These are phyloP conservation scores for Nyctalus aviator DNA, from an alignment of 2,797 vertebrate species.

Conservation along the genomic window DNA sequence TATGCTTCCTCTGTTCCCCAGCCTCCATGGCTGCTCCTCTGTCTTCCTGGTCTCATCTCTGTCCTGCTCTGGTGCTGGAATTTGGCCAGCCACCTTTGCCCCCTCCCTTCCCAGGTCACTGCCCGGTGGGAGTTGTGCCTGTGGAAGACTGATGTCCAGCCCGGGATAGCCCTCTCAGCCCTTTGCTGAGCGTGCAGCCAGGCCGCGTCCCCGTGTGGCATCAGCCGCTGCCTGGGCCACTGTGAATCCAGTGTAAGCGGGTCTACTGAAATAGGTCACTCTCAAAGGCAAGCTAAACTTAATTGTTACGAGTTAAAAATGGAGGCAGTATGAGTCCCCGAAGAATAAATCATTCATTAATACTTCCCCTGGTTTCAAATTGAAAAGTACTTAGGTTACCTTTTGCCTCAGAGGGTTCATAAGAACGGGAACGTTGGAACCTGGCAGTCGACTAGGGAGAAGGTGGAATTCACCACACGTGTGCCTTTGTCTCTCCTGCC, in stretches of 20 bases:
- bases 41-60: not conserved
- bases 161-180: fast-evolving
- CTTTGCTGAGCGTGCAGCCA: fast-evolving
- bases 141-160: fast-evolving
- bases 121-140: fast-evolving
- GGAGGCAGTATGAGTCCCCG: not conserved
- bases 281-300: not conserved
- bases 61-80: not conserved
- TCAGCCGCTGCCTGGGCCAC: fast-evolving
- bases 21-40: not conserved
- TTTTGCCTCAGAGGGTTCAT: not conserved
- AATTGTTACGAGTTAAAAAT: not conserved
- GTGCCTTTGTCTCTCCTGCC: not conserved
- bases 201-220: fast-evolving
- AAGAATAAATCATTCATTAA: not conserved
- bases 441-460: not conserved
- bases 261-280: not conserved
- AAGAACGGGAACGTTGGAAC: fast-evolving
- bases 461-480: fast-evolving
- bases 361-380: not conserved
- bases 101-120: fast-evolving
- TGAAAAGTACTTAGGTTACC: fast-evolving
- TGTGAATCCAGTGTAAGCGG: fast-evolving
- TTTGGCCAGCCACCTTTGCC: not conserved
- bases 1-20: not conserved